Conservation (phyloP, 2,113 vertebrate species). For the Lycocorax pyrrhopterus region DNA sequence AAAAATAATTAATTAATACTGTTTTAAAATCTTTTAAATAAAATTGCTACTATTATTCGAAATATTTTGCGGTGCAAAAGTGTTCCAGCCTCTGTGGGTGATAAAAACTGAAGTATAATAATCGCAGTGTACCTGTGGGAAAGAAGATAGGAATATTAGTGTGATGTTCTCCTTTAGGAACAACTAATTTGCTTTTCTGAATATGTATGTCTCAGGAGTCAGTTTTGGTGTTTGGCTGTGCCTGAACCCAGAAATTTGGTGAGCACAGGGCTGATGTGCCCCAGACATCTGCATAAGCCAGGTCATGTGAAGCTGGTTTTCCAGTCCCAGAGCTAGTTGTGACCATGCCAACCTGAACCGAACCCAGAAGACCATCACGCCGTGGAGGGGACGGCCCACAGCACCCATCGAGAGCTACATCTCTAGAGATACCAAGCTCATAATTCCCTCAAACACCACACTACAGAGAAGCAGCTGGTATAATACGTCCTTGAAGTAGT, state of each 20-base stretch:
- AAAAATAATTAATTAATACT: not conserved
- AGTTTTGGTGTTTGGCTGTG: not conserved
- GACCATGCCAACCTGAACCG: fast-evolving
- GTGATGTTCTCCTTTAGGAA: not conserved
- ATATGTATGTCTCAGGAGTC: not conserved
- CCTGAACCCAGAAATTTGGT: not conserved
- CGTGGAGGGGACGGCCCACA: fast-evolving
- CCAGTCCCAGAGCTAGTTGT: not conserved
- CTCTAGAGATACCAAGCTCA: not conserved
- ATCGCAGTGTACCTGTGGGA: not conserved
- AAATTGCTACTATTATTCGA: not conserved
- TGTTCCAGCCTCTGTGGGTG: not conserved
- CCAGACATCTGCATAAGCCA: not conserved
- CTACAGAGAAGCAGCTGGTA: not conserved
- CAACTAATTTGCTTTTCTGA: not conserved
- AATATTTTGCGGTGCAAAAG: not conserved
- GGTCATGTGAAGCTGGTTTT: not conserved
- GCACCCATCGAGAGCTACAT: too few relatives aligned
- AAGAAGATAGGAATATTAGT: not conserved
- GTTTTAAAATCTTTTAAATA: not conserved
- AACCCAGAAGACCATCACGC: not conserved
- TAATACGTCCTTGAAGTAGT: not conserved
- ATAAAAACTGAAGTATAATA: not conserved
- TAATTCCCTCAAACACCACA: not conserved
- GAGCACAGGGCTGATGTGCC: fast-evolving